Percentiles rank a stretch among this genome's conserved stretches.
Conservation (phyloP, 2,888 invertebrate species). For the Callosobruchus maculatus region DNA sequence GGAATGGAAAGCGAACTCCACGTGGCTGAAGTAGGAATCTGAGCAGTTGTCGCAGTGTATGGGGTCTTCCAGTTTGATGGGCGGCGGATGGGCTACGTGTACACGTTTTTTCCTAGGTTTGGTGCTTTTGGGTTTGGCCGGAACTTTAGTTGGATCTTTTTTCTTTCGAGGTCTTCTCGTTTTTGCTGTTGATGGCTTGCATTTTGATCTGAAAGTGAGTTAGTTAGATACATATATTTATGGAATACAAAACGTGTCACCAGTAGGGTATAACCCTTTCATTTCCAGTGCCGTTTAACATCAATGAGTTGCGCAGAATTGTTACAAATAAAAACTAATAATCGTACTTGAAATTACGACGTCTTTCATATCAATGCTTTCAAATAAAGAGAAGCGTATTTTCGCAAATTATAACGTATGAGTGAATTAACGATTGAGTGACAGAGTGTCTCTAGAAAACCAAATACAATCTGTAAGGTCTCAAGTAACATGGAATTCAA, state of each 20-base stretch:
- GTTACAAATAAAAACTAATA: too few species aligned
- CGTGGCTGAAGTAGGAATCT: constrained; percentile 46
- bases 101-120: constrained; percentile 11
- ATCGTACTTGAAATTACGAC: too few species aligned
- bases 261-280: too few species aligned
- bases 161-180: constrained; percentile 3
- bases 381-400: too few species aligned
- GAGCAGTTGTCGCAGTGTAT: constrained; percentile 39
- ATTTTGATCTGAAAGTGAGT: neutral
- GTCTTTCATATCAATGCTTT: too few species aligned
- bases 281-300: too few species aligned
- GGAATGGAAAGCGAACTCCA: constrained; percentile 33
- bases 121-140: constrained; percentile 7
- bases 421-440: too few species aligned
- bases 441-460: too few species aligned
- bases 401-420: too few species aligned
- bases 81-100: constrained; percentile 17
- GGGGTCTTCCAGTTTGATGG: constrained; percentile 34
- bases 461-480: too few species aligned
- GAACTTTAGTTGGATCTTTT: constrained; percentile 3
- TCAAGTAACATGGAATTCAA: too few species aligned
- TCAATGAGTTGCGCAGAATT: too few species aligned
- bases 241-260: neutral
- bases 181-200: neutral
- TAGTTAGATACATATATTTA: neutral